Base-by-base conservation (phyloP, 2,797 vertebrate species). In the Fratercula arctica region DNA sequence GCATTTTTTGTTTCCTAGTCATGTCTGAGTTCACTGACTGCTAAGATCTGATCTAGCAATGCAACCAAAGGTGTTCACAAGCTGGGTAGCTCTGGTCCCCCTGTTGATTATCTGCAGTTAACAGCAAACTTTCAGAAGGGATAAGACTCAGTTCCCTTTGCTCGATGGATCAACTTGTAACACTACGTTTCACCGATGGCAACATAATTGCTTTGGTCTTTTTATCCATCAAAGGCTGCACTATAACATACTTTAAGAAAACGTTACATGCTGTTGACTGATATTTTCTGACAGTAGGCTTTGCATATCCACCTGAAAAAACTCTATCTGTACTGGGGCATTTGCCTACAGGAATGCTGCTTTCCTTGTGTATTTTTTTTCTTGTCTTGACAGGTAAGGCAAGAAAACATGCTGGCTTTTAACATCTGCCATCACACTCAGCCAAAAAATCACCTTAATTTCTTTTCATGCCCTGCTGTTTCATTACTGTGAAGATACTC, bases 361-460 rank as follows among this genome's bases (percentile, higher is more conserved):
- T 69, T 72, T 94, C 39, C 20, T 53, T 39, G n/a, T 0, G 8
- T 82, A 16, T 11, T 80, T 56, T 78, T 89, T 81, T 29, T 50
- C 89, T 2, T 91, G 85, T 73, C 88, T 81, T 90, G 88, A 96
- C 95, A 97, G 59, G 85, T 94, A 66, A 90, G 80, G 82, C 53
- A 93, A 70, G 63, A 81, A 90, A 78, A 68, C 89, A 77, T 33
- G 79, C 85, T 85, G 87, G 72, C 85, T 93, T 92, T 93, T 90
- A 94, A 95, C 85, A 91, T 69, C 88, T 88, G 92, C 85, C 94
- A 81, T 66, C 66, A 76, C 59, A 75, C 33, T 81, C 69, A 81
- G 77, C 46, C 61, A 91, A 91, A 95, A 84, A 6, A 56, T 74
- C 57, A 89, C 82, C 78, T 61, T 75, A 18, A 66, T 81, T 95